Conservation (phyloP, 2,888 invertebrate species). For the Xiphydria camelus region DNA sequence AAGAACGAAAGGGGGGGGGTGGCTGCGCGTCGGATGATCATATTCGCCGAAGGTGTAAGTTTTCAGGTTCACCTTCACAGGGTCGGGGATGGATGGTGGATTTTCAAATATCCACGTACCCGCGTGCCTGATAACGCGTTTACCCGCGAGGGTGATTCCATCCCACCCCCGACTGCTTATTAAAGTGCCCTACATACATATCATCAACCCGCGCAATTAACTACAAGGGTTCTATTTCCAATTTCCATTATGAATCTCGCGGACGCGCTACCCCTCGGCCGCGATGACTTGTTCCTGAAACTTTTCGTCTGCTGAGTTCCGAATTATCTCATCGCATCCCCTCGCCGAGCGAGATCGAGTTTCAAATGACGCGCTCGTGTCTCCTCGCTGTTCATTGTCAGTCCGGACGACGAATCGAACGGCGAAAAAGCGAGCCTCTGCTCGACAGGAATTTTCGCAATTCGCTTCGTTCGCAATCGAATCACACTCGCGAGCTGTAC, state of each 20-base stretch:
- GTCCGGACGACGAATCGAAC: no score
- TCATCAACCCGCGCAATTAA: slow-evolving; percentile 13
- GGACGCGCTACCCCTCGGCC: no score
- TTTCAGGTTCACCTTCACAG: slow-evolving; percentile 4
- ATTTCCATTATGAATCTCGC: slow-evolving; percentile 16
- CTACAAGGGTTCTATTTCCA: slow-evolving; percentile 18
- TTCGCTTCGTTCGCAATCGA: no score
- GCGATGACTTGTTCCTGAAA: no score
- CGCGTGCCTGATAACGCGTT: slow-evolving; percentile 12
- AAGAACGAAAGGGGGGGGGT: background rate
- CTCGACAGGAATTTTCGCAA: no score
- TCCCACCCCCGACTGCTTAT: slow-evolving; percentile 11
- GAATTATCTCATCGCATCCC: no score
- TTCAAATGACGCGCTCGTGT: no score
- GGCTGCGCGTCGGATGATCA: background rate
- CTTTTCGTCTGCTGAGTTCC: no score
- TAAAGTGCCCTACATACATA: slow-evolving; percentile 8
- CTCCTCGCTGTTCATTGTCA: no score
- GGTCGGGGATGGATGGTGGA: slow-evolving; percentile 3
- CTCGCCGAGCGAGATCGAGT: no score
- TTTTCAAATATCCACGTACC: slow-evolving; percentile 1
- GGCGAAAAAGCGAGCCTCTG: no score
- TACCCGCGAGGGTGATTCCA: slow-evolving; percentile 6
- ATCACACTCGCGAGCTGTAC: no score
- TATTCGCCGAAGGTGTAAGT: slow-evolving; percentile 1